These are phyloP conservation scores for Aphyosemion australe DNA, from an alignment of 2,113 vertebrate genomes.

Conservation along the genomic window DNA sequence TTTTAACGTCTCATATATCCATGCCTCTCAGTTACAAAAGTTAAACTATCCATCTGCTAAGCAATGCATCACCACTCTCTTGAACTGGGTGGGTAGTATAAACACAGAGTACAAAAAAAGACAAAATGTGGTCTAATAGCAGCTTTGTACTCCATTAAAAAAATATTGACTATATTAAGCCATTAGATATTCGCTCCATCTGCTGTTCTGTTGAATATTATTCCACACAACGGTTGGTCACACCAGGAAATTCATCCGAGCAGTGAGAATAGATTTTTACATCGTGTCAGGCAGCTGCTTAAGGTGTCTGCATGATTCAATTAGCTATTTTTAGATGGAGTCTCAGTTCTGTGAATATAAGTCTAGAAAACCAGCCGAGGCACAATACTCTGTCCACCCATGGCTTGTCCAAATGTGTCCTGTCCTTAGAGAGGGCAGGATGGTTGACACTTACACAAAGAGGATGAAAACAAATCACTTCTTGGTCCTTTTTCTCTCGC, in stretches of 20 bases:
- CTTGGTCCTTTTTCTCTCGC: slow-evolving; percentile 16
- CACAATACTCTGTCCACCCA: slow-evolving; percentile 7
- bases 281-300: slow-evolving; percentile 24
- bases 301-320: slow-evolving; percentile 31
- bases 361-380: slow-evolving; percentile 5
- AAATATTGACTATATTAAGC: slow-evolving; percentile 45
- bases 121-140: slow-evolving; percentile 26
- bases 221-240: slow-evolving; percentile 51
- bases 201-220: slow-evolving; percentile 13
- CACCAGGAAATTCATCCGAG: slow-evolving; percentile 8
- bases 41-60: too few species aligned
- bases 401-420: slow-evolving; percentile 1
- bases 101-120: not conserved
- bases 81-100: not conserved
- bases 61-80: too few species aligned
- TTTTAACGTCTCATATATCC: too few species aligned
- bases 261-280: slow-evolving; percentile 21
- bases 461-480: slow-evolving; percentile 38
- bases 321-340: slow-evolving; percentile 21
- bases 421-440: slow-evolving; percentile 20
- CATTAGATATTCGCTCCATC: slow-evolving; percentile 18
- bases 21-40: too few species aligned
- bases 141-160: slow-evolving; percentile 30
- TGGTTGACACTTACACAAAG: slow-evolving; percentile 32
- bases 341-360: not conserved